Conservation (phyloP, 1,140 invertebrate species). For the Papilio machaon region DNA sequence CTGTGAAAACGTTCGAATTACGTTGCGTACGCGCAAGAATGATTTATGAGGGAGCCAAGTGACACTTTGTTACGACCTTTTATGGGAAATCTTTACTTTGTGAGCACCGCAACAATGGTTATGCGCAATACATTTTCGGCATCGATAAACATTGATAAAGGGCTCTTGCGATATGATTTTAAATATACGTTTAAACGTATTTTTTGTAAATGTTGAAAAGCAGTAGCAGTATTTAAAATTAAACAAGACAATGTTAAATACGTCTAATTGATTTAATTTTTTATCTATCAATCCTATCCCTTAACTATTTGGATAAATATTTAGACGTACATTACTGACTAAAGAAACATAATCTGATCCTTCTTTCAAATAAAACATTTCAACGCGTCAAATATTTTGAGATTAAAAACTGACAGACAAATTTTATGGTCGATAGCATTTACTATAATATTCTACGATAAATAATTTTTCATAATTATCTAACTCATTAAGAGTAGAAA, state of each 20-base stretch:
- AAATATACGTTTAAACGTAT: background rate
- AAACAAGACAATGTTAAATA: background rate
- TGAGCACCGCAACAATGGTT: slow-evolving; percentile 53
- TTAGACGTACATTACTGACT: background rate
- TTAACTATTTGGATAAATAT: background rate
- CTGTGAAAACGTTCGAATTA: slow-evolving; percentile 60
- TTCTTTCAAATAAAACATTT: background rate
- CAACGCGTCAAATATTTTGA: slow-evolving; percentile 3
- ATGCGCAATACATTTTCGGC: slow-evolving; percentile 47
- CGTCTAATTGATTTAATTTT: background rate
- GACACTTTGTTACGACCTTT: slow-evolving; percentile 64
- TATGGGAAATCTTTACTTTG: slow-evolving; percentile 68
- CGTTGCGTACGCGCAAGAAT: slow-evolving; percentile 55
- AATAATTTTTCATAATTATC: slow-evolving; percentile 29
- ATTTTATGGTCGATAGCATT: background rate
- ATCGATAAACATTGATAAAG: slow-evolving; percentile 53
- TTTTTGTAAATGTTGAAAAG: too few relatives aligned
- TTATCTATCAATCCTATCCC: background rate
- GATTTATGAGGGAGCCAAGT: slow-evolving; percentile 68
- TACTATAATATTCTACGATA: slow-evolving; percentile 1
- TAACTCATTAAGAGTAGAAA: slow-evolving; percentile 31
- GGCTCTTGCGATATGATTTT: slow-evolving; percentile 1
- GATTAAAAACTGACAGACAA: background rate
- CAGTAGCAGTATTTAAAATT: too few relatives aligned
- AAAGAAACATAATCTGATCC: background rate